Conservation (phyloP, 2,888 invertebrate species). For the Calliopum simillimum region DNA sequence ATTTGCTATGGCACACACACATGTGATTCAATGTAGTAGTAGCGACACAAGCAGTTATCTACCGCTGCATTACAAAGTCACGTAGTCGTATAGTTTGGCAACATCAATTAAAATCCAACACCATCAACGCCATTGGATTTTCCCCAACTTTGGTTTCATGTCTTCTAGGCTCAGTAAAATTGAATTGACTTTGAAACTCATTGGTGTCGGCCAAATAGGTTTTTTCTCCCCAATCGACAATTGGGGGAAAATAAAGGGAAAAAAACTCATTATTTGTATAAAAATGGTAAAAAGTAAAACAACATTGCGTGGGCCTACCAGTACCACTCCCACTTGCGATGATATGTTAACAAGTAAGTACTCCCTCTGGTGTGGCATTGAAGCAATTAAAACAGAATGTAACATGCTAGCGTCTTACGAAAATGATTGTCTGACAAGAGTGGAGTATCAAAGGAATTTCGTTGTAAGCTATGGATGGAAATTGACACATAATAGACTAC, state of each 20-base stretch:
- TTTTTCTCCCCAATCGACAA: slow-evolving; percentile 3
- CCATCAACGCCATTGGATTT: neutral
- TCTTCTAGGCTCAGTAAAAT: neutral
- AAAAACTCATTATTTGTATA: slow-evolving; percentile 20
- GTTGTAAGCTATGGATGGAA: too few species aligned
- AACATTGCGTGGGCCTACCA: neutral
- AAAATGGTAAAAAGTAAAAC: neutral
- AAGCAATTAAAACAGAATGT: slow-evolving; percentile 4
- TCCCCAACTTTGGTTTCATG: neutral
- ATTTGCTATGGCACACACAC: neutral
- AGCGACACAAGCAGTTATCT: neutral
- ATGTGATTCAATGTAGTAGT: neutral
- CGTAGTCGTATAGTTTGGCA: slow-evolving; percentile 4
- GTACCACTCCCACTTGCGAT: neutral
- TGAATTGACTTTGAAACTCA: neutral
- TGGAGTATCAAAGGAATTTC: too few species aligned
- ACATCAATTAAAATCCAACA: slow-evolving; percentile 5
- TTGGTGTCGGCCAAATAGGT: slow-evolving; percentile 3
- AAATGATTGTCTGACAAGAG: too few species aligned
- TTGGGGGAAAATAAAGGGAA: neutral
- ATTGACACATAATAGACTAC: too few species aligned
- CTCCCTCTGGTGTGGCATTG: too few species aligned
- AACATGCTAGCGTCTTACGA: too few species aligned
- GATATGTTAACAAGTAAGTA: too few species aligned
- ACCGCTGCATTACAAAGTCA: slow-evolving; percentile 1